phyloP scores from a whole-genome alignment of 1,140 invertebrate species.

The Drosophila mayri region DNA sequence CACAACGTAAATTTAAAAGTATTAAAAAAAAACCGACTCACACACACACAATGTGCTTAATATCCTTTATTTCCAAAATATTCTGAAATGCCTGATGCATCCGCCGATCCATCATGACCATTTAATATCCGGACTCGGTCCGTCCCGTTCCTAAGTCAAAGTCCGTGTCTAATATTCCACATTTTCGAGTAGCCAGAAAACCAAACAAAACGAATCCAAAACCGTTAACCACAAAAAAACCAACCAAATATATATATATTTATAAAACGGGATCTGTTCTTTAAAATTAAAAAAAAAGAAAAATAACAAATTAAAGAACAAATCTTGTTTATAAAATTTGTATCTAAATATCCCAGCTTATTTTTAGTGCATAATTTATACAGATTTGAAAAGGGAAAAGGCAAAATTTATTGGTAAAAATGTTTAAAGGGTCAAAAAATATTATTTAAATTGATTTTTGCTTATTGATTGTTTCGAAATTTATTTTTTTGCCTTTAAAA shows the following conservation, averaged over 20 bases:
- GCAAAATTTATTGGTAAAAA: too few relatives aligned
- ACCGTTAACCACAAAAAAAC: slow-evolving; percentile 2
- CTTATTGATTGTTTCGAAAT: neutral
- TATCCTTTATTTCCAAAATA: neutral
- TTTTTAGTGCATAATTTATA: neutral
- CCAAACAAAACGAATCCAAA: slow-evolving; percentile 21
- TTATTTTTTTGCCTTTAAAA: neutral
- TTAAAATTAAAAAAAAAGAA: neutral
- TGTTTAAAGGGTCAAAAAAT: too few relatives aligned
- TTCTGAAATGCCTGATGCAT: slow-evolving; percentile 11
- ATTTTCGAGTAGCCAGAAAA: slow-evolving; percentile 35
- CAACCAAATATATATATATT: neutral
- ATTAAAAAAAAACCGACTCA: slow-evolving; percentile 2
- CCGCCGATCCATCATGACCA: slow-evolving; percentile 21
- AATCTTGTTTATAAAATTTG: neutral
- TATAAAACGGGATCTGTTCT: slow-evolving; percentile 1
- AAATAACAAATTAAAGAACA: slow-evolving; percentile 10
- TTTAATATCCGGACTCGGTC: slow-evolving; percentile 1
- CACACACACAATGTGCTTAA: neutral
- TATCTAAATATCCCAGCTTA: neutral
- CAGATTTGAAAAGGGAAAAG: too few relatives aligned
- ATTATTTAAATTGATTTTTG: neutral
- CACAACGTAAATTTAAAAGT: slow-evolving; percentile 7
- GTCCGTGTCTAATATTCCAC: slow-evolving; percentile 25
- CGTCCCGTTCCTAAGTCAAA: neutral